Percentiles rank a stretch among this genome's conserved stretches.
Conservation (phyloP, 2,888 invertebrate species). For the Plemyria rubiginata region DNA sequence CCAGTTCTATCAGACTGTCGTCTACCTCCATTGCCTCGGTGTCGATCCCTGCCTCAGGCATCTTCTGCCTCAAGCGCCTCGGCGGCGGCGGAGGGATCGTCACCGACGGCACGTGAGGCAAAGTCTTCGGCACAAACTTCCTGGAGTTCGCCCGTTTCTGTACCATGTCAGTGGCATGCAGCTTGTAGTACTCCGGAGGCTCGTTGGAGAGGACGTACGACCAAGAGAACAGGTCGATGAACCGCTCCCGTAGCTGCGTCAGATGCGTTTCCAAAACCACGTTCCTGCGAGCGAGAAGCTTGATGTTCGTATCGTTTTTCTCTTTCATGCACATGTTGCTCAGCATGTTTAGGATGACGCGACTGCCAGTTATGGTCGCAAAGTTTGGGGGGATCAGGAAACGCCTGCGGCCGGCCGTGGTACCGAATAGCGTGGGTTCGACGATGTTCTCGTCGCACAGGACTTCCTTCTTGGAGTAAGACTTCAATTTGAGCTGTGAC, state of each 20-base stretch:
- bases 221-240: conserved; percentile 25
- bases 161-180: neutral
- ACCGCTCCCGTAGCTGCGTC: conserved; percentile 5
- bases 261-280: neutral
- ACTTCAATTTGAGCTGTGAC: neutral
- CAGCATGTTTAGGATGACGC: conserved; percentile 4
- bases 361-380: conserved; percentile 15
- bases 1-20: neutral
- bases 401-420: neutral
- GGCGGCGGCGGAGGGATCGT: conserved; percentile 6
- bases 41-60: neutral
- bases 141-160: neutral
- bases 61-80: neutral
- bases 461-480: conserved; percentile 4
- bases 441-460: neutral
- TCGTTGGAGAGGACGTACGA: conserved; percentile 14
- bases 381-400: conserved; percentile 21
- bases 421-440: conserved; percentile 2
- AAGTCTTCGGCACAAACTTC: neutral
- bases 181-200: conserved; percentile 8
- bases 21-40: neutral
- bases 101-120: conserved; percentile 6
- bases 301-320: conserved; percentile 2
- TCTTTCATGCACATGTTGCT: conserved; percentile 2
- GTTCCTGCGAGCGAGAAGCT: conserved; percentile 1